phyloP scores from a whole-genome alignment of 2,113 vertebrate species.

The Uria lomvia region DNA sequence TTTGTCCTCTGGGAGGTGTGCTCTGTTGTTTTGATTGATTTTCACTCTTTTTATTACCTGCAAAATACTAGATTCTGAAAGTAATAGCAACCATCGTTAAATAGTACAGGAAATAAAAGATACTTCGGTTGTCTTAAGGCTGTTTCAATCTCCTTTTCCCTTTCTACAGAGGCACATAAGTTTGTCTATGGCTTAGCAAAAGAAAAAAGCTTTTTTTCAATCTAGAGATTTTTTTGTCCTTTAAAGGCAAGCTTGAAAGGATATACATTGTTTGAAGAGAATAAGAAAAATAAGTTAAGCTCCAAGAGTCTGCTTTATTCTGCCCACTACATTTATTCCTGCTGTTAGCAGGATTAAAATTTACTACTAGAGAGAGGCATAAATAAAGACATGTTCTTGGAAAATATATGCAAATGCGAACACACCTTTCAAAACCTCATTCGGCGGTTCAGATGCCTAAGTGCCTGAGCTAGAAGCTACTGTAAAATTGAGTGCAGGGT shows the following conservation, averaged over 20 bases:
- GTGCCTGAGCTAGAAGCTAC: constrained; percentile 41
- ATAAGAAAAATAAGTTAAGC: constrained; percentile 38
- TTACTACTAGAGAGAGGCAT: constrained; percentile 30
- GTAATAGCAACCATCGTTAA: constrained; percentile 66
- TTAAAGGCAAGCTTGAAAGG: constrained; percentile 40
- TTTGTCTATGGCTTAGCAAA: constrained; percentile 7
- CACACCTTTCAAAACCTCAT: constrained; percentile 64
- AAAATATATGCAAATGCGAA: constrained; percentile 63
- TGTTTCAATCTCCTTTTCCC: constrained; percentile 47
- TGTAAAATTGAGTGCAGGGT: constrained; percentile 40
- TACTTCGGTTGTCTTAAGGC: constrained; percentile 52
- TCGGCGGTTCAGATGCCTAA: constrained; percentile 54
- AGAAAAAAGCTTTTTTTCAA: background rate
- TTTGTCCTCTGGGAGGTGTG: constrained; percentile 63
- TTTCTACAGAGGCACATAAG: constrained; percentile 21
- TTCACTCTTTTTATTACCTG: constrained; percentile 70
- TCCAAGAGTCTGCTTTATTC: constrained; percentile 39
- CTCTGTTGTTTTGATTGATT: constrained; percentile 71
- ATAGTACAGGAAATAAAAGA: constrained; percentile 64
- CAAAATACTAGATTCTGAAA: constrained; percentile 68
- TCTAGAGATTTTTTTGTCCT: constrained; percentile 14
- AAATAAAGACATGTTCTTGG: constrained; percentile 44
- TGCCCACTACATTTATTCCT: constrained; percentile 47
- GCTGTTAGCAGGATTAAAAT: constrained; percentile 54
- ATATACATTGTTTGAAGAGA: constrained; percentile 25